phyloP scores from a whole-genome alignment of 2,797 vertebrate genomes.

The Sylvilagus floridanus region DNA sequence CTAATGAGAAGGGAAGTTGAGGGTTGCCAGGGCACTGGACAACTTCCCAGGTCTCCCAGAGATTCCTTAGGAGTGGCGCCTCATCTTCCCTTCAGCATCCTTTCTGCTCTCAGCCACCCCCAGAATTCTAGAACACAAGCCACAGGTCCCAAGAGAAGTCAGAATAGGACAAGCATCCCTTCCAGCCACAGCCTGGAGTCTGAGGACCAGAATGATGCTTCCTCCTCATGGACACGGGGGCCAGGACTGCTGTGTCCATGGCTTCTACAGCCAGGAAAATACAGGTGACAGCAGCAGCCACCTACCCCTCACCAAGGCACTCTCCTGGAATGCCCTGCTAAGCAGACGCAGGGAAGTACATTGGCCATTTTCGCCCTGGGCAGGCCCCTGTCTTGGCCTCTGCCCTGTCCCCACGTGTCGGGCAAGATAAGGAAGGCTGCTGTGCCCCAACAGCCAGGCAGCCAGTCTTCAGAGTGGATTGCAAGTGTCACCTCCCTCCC shows the following conservation, averaged over 20 bases:
- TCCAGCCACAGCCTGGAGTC: not conserved
- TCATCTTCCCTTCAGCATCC: not conserved
- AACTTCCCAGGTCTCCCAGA: constrained; percentile 22
- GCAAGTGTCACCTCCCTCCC: accelerated
- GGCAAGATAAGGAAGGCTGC: not conserved
- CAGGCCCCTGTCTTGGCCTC: not conserved
- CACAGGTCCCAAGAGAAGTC: not conserved
- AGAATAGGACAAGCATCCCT: not conserved
- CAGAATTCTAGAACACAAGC: not conserved
- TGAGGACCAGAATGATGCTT: not conserved
- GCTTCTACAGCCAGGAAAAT: not conserved
- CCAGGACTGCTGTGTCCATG: not conserved
- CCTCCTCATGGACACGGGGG: not conserved
- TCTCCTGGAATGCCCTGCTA: not conserved
- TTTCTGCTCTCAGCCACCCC: not conserved
- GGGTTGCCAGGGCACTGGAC: not conserved
- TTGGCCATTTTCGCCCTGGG: not conserved
- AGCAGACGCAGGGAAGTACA: not conserved
- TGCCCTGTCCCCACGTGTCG: not conserved
- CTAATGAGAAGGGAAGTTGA: constrained; percentile 11
- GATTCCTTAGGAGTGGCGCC: not conserved
- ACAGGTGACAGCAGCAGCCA: not conserved
- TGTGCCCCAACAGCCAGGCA: not conserved
- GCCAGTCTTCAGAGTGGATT: not conserved
- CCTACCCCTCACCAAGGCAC: not conserved